Conservation (phyloP, 2,888 invertebrate species). For the Epsilonema sp. region DNA sequence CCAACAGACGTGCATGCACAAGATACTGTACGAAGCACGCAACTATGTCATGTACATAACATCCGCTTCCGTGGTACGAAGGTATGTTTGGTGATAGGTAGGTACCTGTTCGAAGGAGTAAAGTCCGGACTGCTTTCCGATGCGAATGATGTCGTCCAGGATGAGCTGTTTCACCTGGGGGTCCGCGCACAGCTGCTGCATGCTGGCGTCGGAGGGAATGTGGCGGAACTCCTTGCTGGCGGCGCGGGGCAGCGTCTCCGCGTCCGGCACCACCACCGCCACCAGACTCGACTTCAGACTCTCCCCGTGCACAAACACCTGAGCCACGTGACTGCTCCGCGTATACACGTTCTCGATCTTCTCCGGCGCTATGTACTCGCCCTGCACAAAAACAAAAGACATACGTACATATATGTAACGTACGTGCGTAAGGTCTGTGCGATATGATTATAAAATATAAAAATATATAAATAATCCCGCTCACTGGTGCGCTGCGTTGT, state of each 20-base stretch:
- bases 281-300: constrained; percentile 79
- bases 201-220: background rate
- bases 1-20: background rate
- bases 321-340: constrained; percentile 75
- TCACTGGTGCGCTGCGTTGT: too few species aligned
- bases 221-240: too few species aligned
- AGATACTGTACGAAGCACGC: background rate
- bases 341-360: constrained; percentile 91
- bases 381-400: too few species aligned
- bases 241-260: constrained; percentile 13
- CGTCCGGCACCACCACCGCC: constrained; percentile 77
- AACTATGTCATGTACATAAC: too few species aligned
- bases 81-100: too few species aligned
- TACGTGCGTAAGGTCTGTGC: too few species aligned
- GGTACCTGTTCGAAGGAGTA: constrained; percentile 87
- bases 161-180: constrained; percentile 60
- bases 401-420: too few species aligned
- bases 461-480: too few species aligned
- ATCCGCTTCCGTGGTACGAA: constrained; percentile 1
- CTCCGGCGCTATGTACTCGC: constrained; percentile 95
- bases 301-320: constrained; percentile 90
- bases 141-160: constrained; percentile 62
- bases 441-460: too few species aligned
- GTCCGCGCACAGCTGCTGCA: constrained; percentile 19
- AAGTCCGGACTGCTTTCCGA: constrained; percentile 71